Evolutionary conservation across 2,888 invertebrate genomes (phyloP).

Genomic region (Agonopterix subpropinquella): DNA sequence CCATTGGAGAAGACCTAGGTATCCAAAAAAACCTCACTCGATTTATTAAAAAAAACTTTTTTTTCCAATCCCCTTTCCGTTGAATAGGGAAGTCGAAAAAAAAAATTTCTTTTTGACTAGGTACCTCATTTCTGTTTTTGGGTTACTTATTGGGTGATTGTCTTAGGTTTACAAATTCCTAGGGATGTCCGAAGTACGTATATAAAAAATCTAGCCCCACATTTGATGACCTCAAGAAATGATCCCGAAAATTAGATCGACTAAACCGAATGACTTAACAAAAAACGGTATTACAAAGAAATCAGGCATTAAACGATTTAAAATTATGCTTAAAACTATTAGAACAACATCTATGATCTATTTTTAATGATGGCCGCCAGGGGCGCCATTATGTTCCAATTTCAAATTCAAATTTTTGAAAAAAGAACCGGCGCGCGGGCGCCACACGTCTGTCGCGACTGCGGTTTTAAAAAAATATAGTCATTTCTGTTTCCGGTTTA

Average conservation of each 20-base stretch:
- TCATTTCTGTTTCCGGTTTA: conserved; percentile 34
- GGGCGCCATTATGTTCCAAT: conserved; percentile 51
- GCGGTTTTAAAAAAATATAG: conserved; percentile 43
- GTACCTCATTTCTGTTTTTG: no score
- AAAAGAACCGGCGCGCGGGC: conserved; percentile 27
- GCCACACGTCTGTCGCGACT: conserved; percentile 47
- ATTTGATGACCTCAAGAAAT: background rate
- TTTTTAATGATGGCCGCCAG: conserved; percentile 63
- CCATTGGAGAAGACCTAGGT: no score
- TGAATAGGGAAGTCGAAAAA: no score
- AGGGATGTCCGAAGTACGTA: no score
- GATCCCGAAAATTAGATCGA: background rate
- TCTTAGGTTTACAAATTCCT: no score
- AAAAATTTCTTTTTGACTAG: no score
- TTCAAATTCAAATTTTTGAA: conserved; percentile 53
- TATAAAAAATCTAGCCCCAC: no score
- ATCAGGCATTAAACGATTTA: conserved; percentile 41
- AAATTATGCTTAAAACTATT: conserved; percentile 37
- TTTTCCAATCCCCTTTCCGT: no score
- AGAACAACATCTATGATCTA: conserved; percentile 50
- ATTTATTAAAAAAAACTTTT: no score
- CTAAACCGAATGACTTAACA: conserved; percentile 4
- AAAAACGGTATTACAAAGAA: conserved; percentile 32
- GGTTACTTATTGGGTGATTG: no score
- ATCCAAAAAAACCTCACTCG: no score